Evolutionary conservation across 2,888 invertebrate genomes (phyloP).

Genomic region (Chymomyza procnemis): DNA sequence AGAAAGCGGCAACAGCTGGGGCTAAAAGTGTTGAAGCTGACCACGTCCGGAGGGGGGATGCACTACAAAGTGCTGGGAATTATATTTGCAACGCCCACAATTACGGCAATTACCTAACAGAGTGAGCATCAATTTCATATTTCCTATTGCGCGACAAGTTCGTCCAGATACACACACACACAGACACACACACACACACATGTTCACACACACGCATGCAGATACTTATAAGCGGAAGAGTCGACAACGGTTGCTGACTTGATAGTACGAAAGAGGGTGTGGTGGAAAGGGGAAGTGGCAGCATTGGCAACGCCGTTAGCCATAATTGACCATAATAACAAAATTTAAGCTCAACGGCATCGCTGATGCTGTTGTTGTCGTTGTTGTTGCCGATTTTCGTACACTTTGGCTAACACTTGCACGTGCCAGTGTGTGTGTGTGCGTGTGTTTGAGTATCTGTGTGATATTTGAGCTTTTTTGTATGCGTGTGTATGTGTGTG

Average conservation of each 20-base stretch:
- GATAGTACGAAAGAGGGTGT: neutral
- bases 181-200: neutral
- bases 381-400: slow-evolving; percentile 28
- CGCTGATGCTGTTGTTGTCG: no score
- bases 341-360: slow-evolving; percentile 62
- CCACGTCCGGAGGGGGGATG: neutral
- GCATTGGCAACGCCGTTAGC: slow-evolving; percentile 49
- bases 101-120: slow-evolving; percentile 21
- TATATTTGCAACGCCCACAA: slow-evolving; percentile 42
- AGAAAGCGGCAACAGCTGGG: neutral
- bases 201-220: neutral
- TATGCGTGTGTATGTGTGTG: slow-evolving; percentile 23
- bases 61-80: slow-evolving; percentile 8
- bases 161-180: neutral
- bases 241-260: slow-evolving; percentile 5
- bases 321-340: slow-evolving; percentile 70
- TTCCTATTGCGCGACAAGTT: slow-evolving; percentile 44
- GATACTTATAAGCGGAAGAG: slow-evolving; percentile 8
- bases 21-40: neutral
- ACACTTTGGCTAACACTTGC: slow-evolving; percentile 6
- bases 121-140: slow-evolving; percentile 47
- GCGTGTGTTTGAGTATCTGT: neutral
- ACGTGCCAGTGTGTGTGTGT: neutral
- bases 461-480: neutral
- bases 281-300: slow-evolving; percentile 2